These are phyloP conservation scores for Muscicapa comitata DNA, from an alignment of 2,797 vertebrate genomes.

Conservation along the genomic window DNA sequence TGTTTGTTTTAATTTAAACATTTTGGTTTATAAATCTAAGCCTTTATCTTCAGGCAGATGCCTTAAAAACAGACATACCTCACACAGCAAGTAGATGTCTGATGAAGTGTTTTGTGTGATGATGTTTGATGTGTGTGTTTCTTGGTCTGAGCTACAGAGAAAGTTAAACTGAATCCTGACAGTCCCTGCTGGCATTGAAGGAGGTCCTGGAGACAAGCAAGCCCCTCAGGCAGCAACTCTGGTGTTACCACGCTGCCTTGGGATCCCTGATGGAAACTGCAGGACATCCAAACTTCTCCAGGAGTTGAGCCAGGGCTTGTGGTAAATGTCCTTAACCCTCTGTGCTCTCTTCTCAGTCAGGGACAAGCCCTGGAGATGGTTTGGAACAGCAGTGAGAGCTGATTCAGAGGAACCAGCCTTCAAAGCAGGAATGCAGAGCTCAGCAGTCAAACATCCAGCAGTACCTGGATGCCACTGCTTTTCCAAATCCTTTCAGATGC, in stretches of 20 bases:
- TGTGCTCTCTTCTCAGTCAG: neutral
- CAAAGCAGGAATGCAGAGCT: slow-evolving; percentile 40
- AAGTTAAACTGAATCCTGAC: neutral
- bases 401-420: neutral
- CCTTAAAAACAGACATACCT: neutral
- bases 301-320: neutral
- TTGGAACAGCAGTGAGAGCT: neutral
- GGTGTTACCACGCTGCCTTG: neutral
- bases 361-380: neutral
- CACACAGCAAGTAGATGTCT: rapidly evolving
- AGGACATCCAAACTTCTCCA: neutral
- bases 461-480: slow-evolving; percentile 29
- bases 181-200: neutral
- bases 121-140: neutral
- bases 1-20: neutral
- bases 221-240: neutral
- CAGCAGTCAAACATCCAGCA: slow-evolving; percentile 21
- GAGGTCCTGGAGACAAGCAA: neutral
- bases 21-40: neutral
- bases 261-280: neutral
- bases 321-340: neutral
- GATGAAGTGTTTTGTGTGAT: neutral
- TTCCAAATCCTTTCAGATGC: slow-evolving; percentile 41
- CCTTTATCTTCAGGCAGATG: neutral
- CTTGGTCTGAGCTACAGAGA: neutral